phyloP scores from a whole-genome alignment of 2,113 vertebrate genomes.

The Trinectes maculatus region DNA sequence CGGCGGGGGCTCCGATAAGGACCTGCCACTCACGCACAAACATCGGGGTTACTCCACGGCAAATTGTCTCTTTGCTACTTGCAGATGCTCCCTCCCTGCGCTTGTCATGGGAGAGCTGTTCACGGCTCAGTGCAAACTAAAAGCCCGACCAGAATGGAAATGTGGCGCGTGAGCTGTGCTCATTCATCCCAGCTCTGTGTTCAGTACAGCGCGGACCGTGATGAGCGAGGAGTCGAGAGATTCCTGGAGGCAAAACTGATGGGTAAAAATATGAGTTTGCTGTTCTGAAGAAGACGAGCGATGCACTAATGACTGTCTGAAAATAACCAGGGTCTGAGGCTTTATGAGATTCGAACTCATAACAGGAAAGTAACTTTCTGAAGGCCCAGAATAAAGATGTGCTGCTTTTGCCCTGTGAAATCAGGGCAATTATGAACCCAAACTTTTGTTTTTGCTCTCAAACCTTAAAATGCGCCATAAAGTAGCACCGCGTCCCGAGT shows the following conservation, averaged over 20 bases:
- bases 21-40: constrained; percentile 75
- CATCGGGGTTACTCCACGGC: constrained; percentile 51
- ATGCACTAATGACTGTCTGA: constrained; percentile 13
- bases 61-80: constrained; percentile 55
- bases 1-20: constrained; percentile 73
- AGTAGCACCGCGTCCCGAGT: neutral
- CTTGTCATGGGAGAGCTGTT: constrained; percentile 50
- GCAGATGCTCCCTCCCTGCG: constrained; percentile 46
- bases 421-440: no score
- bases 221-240: constrained; percentile 9
- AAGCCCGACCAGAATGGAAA: constrained; percentile 54
- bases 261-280: constrained; percentile 11
- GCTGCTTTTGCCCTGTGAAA: no score
- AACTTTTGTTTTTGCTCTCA: no score
- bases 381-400: neutral
- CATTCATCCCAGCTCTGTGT: constrained; percentile 44
- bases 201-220: constrained; percentile 16
- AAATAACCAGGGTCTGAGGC: constrained; percentile 15
- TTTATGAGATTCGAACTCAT: constrained; percentile 9
- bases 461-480: neutral
- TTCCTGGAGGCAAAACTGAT: constrained; percentile 29
- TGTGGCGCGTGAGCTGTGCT: constrained; percentile 31
- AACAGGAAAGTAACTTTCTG: neutral
- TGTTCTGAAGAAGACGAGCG: constrained; percentile 5
- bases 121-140: constrained; percentile 62